Evolutionary conservation across 2,888 invertebrate genomes (phyloP), one percentile per base, ranked within the genome.

Genomic region (Hedya salicella): DNA sequence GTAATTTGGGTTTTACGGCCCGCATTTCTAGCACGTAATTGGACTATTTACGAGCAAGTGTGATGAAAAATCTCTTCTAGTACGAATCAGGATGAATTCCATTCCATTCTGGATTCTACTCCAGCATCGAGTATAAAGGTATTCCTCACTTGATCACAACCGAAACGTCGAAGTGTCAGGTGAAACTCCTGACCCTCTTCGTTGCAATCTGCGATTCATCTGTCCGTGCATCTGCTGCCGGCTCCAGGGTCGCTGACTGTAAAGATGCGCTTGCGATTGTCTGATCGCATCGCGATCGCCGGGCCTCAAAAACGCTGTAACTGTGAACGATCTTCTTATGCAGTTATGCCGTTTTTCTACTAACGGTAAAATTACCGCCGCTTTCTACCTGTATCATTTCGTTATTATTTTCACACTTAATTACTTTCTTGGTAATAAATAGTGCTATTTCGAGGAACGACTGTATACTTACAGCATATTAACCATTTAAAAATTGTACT

Each of bases 351-450:
- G 11, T 32, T n/a, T 30, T 25, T 25, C 25, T 6, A 6, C 30
- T 30, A 25, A 17, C 4, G 17, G 44, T 6, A n/a, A 16, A 17
- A 9, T 44, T 32, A 57, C 32, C 17, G 17, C 16, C 32, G 44
- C 57, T 57, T 57, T 57, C 57, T 57, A 57, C 17, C 44, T 57
- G 57, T 57, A 57, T 44, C 44, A 57, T 57, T 57, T 57, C 57
- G 57, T 57, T 57, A 57, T 53, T 36, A 39, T 57, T 57, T 57
- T 57, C 32, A 57, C 57, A 57, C 57, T 57, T 46, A 57, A 57
- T 44, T 57, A 57, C 44, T 57, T 57, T 57, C 44, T 46, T 57
- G 44, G 57, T 57, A 4, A 46, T 46, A 57, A 57, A 46, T 57
- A 57, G 44, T 19, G 44, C 8, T 57, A 32, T 54, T 25, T 8